A percentile compares a stretch with the other conserved stretches of the same genome.
Conservation (phyloP, 2,888 invertebrate genomes). For the Spodoptera littoralis region DNA sequence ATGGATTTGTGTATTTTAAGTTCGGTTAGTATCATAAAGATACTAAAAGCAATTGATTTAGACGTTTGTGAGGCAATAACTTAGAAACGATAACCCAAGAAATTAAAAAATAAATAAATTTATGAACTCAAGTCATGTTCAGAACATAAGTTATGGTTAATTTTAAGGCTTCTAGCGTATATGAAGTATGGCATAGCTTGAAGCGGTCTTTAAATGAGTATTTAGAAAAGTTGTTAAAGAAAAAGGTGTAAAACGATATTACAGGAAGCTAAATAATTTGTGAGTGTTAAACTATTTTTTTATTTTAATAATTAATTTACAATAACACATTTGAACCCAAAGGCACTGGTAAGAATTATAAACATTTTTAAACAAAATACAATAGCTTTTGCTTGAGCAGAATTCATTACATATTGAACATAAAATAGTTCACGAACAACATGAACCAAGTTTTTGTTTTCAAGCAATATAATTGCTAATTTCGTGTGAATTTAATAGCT, state of each 20-base stretch:
- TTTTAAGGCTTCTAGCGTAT: slow-evolving; percentile 30
- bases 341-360: too few species aligned
- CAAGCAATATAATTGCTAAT: slow-evolving; percentile 47
- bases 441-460: slow-evolving; percentile 31
- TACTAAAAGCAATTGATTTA: too few species aligned
- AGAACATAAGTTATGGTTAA: slow-evolving; percentile 30
- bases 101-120: slow-evolving; percentile 7
- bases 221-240: background rate
- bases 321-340: too few species aligned
- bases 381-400: slow-evolving; percentile 4
- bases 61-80: too few species aligned
- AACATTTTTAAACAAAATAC: background rate
- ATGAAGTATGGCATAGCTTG: slow-evolving; percentile 7
- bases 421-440: slow-evolving; percentile 28
- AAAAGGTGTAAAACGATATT: slow-evolving; percentile 24
- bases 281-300: too few species aligned
- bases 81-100: too few species aligned
- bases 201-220: slow-evolving; percentile 17
- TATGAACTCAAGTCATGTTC: slow-evolving; percentile 31
- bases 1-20: too few species aligned
- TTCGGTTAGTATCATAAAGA: too few species aligned
- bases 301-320: too few species aligned
- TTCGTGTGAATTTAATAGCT: slow-evolving; percentile 51
- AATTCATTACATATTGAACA: slow-evolving; percentile 33
- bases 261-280: too few species aligned